phyloP scores from a whole-genome alignment of 2,113 vertebrate species.

The Malaclemys terrapin region DNA sequence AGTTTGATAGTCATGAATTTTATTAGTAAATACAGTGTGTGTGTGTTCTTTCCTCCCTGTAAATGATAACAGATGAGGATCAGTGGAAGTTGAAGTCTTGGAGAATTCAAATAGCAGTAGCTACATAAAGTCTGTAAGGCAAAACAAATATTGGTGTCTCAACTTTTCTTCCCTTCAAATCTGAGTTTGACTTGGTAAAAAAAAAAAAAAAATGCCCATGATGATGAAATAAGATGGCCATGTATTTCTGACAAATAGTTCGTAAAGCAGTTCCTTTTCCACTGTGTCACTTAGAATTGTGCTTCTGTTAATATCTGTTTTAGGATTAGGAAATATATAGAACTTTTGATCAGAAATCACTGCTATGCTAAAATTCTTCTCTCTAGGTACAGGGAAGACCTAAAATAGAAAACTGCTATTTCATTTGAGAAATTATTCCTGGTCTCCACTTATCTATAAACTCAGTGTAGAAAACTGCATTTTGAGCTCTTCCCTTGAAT shows the following conservation, averaged over 20 bases:
- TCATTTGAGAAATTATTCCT: not conserved
- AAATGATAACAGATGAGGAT: not conserved
- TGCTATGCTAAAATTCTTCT: not conserved
- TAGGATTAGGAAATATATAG: not conserved
- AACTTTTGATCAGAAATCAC: not conserved
- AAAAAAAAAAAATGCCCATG: not conserved
- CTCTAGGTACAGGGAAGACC: not conserved
- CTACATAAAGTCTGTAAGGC: not conserved
- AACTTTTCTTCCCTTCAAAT: not conserved
- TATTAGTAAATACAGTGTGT: not conserved
- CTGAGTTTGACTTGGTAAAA: not conserved
- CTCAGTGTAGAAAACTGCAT: not conserved
- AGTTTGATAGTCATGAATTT: not conserved
- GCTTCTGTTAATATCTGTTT: not conserved
- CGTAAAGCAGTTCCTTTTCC: not conserved
- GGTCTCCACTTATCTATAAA: not conserved
- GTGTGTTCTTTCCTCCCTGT: not conserved
- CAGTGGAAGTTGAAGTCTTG: not conserved
- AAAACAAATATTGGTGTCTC: not conserved
- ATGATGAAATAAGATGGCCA: not conserved
- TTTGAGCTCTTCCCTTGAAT: slow-evolving; percentile 38
- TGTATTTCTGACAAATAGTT: not conserved
- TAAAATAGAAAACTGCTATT: not conserved
- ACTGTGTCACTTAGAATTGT: not conserved
- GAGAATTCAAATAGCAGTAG: not conserved